Conservation (phyloP, 2,113 vertebrate genomes). For the Myotis davidii region DNA sequence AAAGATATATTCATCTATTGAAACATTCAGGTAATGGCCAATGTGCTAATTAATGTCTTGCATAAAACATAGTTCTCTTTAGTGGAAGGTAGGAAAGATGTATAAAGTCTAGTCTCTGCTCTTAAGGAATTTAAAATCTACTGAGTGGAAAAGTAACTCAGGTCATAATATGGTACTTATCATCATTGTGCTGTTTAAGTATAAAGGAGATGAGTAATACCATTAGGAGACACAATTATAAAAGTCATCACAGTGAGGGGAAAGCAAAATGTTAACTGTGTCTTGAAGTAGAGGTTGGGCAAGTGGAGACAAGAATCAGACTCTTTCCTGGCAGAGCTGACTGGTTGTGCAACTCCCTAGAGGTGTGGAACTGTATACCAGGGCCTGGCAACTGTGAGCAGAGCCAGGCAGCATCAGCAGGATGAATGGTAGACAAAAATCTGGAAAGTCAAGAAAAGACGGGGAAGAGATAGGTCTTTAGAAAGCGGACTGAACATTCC, state of each 20-base stretch:
- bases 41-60: not conserved
- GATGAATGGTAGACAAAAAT: not conserved
- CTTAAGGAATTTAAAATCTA: slow-evolving; percentile 29
- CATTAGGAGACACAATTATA: not conserved
- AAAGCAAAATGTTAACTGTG: not conserved
- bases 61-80: not conserved
- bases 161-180: not conserved
- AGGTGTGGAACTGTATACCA: not conserved
- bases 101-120: not conserved
- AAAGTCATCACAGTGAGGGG: not conserved
- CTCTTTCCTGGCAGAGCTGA: not conserved
- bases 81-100: not conserved
- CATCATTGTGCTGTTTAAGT: not conserved
- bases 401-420: not conserved
- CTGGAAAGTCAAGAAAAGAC: not conserved
- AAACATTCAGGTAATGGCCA: not conserved
- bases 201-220: slow-evolving; percentile 10
- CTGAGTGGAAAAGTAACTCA: not conserved
- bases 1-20: not conserved
- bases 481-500: not conserved
- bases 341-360: not conserved
- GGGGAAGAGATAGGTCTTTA: not conserved
- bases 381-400: not conserved
- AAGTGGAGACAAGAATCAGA: not conserved
- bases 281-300: not conserved